These are phyloP conservation scores for Chironomus riparius DNA, from an alignment of 2,888 invertebrate genomes.

Conservation along the genomic window DNA sequence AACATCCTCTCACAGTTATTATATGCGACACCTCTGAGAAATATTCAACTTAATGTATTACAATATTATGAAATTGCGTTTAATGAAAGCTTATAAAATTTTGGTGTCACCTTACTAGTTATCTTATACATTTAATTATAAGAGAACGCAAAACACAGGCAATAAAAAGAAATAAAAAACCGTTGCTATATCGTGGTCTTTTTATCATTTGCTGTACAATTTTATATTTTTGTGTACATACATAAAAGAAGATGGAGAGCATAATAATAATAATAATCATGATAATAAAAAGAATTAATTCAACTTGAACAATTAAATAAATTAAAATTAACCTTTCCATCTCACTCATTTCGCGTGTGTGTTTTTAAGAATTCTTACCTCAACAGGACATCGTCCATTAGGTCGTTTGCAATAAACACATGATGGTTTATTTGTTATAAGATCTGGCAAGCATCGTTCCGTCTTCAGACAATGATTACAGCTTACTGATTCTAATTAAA, in stretches of 20 bases:
- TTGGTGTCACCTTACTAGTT: no score
- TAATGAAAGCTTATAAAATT: no score
- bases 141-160: no score
- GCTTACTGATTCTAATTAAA: slow-evolving; percentile 52
- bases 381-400: neutral
- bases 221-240: neutral
- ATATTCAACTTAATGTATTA: no score
- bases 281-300: neutral
- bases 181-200: neutral
- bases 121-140: no score
- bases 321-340: neutral
- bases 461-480: slow-evolving; percentile 59
- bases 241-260: neutral
- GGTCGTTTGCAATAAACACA: slow-evolving; percentile 53
- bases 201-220: no score
- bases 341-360: neutral
- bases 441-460: slow-evolving; percentile 59
- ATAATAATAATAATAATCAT: neutral
- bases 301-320: neutral
- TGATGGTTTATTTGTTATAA: slow-evolving; percentile 54
- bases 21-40: no score
- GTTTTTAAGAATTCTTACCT: neutral
- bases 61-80: no score
- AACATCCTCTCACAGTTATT: no score
- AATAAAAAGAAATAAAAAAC: neutral